Evolutionary conservation across 2,888 invertebrate genomes (phyloP), one percentile per base, ranked within the genome.

Genomic region (Hypolimnas misippus): DNA sequence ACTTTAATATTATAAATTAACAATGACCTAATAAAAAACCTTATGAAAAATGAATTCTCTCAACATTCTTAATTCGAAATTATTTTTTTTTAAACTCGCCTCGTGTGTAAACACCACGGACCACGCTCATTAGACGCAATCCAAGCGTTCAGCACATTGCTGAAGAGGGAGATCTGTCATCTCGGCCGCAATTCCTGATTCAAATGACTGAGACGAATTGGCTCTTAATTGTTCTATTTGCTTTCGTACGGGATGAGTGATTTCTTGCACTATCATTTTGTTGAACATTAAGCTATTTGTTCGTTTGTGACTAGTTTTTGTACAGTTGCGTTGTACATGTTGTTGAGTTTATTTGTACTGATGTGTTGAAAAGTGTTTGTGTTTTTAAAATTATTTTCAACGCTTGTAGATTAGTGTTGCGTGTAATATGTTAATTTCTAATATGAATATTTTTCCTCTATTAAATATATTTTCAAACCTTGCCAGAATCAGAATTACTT

Each of bases 121-220:
- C 70, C 76, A 85, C 82, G 86, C 82, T 81, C 80, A 86, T 89
- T 86, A 81, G 75, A 63, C 66, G 66, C 69, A 70, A 74, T 69
- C 75, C 76, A 72, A 70, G 77, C 84, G 79, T 69, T 61, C 63
- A 61, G 69, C 69, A 71, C 70, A 68, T 71, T 70, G 71, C 64
- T 69, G 58, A 44, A 49, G 56, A 66, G 57, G 66, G 69, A 25
- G 72, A 75, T 78, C 76, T 79, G 79, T 82, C 81, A 77, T 75
- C 73, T 76, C 74, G 77, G 72, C 68, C 66, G 57, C 63, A 71
- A 70, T 75, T 76, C 72, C 69, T 53, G 70, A 73, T 70, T 73
- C 77, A 73, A 76, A 76, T 72, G 65, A 68, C 61, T 67, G 72
- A 63, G 71, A 69, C 74, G 70, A 71, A 71, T 73, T 70, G 67